These are phyloP conservation scores for Apogon talboti DNA, from an alignment of 2,797 vertebrate genomes.

Conservation along the genomic window DNA sequence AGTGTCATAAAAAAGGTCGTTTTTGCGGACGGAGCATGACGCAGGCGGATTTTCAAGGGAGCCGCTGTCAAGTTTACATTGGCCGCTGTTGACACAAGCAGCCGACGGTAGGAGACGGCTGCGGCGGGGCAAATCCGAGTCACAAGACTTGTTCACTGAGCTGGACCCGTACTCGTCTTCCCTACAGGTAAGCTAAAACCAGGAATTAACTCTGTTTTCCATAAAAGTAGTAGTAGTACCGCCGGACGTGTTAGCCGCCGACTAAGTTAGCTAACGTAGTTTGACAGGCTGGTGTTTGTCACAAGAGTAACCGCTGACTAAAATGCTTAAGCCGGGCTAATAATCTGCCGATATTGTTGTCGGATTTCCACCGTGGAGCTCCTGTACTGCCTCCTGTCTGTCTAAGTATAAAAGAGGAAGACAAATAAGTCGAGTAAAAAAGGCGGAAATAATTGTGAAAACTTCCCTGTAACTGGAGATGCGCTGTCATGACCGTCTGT, in stretches of 20 bases:
- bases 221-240: neutral
- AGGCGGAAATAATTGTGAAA: conserved; percentile 55
- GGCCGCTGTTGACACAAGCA: conserved; percentile 60
- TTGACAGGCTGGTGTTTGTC: neutral
- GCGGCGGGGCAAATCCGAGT: conserved; percentile 59
- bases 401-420: neutral
- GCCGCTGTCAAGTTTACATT: conserved; percentile 43
- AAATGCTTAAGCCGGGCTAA: conserved; percentile 11
- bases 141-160: conserved; percentile 58
- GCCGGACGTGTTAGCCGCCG: no score
- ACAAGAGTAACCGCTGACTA: neutral
- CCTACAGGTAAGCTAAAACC: conserved; percentile 45
- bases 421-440: neutral
- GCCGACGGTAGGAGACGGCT: conserved; percentile 31
- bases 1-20: neutral
- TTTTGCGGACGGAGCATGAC: conserved; percentile 33
- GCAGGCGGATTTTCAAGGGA: conserved; percentile 34
- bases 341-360: neutral
- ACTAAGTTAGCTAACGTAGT: neutral
- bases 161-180: neutral
- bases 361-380: neutral
- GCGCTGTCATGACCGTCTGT: conserved; percentile 20
- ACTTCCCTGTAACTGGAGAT: conserved; percentile 41
- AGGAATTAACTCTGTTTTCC: neutral
- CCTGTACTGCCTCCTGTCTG: neutral